phyloP scores from a whole-genome alignment of 1,140 invertebrate species.

The Cydia splendana region DNA sequence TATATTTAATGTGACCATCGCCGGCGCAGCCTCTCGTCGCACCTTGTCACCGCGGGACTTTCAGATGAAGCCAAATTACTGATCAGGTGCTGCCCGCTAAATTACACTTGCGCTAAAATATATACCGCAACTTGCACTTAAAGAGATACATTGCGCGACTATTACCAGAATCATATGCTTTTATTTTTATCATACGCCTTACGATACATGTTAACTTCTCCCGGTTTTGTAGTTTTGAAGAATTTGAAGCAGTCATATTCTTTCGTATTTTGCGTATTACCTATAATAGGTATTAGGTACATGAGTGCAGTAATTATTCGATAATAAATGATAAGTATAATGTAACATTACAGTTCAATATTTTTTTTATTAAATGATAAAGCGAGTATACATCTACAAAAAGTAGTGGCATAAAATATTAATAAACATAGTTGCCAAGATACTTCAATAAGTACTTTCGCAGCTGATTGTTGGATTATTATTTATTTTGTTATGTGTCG shows the following conservation, averaged over 20 bases:
- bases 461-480: no score
- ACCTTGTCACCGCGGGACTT: slow-evolving; percentile 39
- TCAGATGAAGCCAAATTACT: slow-evolving; percentile 17
- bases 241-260: not conserved
- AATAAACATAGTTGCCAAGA: no score
- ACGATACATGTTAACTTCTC: not conserved
- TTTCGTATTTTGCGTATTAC: not conserved
- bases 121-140: slow-evolving; percentile 10
- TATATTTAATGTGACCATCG: not conserved
- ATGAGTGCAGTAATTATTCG: no score
- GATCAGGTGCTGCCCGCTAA: slow-evolving; percentile 14
- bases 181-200: slow-evolving; percentile 6
- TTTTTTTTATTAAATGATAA: no score
- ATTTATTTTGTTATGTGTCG: no score
- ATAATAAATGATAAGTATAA: no score
- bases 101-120: slow-evolving; percentile 10
- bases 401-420: no score
- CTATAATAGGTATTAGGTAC: not conserved
- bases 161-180: slow-evolving; percentile 1
- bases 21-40: slow-evolving; percentile 18
- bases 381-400: no score
- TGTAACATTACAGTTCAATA: no score
- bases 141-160: not conserved
- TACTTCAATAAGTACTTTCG: no score
- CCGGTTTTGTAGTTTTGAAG: not conserved